These are phyloP conservation scores for Babyrousa celebensis DNA, from an alignment of 2,797 vertebrate species.

Conservation along the genomic window DNA sequence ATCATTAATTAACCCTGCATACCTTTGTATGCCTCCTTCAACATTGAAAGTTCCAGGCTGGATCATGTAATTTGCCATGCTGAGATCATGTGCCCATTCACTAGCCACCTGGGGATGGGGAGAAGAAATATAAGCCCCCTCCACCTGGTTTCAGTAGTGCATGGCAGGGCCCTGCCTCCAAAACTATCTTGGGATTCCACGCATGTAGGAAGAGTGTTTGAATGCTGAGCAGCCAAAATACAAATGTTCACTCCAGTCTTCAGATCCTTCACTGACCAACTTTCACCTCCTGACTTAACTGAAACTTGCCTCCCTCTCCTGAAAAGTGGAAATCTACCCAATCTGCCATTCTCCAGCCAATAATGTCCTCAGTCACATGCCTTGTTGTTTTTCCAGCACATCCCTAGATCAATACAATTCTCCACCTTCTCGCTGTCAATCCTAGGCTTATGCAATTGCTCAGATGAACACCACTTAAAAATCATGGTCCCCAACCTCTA, in stretches of 20 bases:
- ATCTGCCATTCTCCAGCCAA: not conserved
- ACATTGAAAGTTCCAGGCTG: not conserved
- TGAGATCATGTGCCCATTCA: not conserved
- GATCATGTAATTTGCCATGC: not conserved
- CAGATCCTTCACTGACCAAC: not conserved
- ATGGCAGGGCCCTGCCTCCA: not conserved
- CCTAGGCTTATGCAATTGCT: slow-evolving; percentile 2
- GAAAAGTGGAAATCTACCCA: slow-evolving; percentile 27
- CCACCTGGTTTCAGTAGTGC: not conserved
- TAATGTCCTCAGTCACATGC: not conserved
- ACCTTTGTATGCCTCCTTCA: not conserved
- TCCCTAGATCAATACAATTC: not conserved
- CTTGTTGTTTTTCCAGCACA: not conserved
- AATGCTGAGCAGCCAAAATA: slow-evolving; percentile 21
- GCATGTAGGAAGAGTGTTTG: not conserved
- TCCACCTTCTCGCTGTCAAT: not conserved
- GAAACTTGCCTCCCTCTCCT: not conserved
- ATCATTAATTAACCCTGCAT: not conserved
- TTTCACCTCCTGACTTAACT: slow-evolving; percentile 21
- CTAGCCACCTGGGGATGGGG: not conserved
- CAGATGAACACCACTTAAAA: not conserved
- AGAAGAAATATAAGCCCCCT: not conserved
- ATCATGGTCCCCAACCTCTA: not conserved
- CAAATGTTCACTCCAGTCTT: not conserved
- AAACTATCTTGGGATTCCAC: not conserved